Conservation (phyloP, 2,888 invertebrate species). For the Caenorhabditis sinica region DNA sequence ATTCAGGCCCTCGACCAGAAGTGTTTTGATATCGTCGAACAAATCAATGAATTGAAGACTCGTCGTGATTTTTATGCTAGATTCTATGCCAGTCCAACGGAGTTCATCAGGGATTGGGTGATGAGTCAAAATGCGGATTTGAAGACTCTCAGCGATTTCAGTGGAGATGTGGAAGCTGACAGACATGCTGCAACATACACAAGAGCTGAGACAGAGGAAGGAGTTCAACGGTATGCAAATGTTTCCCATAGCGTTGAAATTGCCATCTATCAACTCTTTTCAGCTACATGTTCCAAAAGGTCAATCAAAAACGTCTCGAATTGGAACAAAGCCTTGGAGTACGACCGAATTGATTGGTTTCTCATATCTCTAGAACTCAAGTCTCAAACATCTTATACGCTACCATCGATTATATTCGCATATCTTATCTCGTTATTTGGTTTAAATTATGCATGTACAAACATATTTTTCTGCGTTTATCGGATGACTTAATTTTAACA, state of each 20-base stretch:
- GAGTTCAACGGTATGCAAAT: constrained; percentile 83
- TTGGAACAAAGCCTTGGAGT: constrained; percentile 94
- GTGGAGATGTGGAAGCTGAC: constrained; percentile 96
- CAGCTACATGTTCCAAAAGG: constrained; percentile 96
- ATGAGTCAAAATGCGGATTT: constrained; percentile 85
- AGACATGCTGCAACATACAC: constrained; percentile 92
- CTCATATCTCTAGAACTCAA: not conserved
- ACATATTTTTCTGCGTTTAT: not conserved
- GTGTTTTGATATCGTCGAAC: constrained; percentile 98
- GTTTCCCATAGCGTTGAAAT: not conserved
- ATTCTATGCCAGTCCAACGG: constrained; percentile 98
- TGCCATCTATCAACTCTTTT: not conserved
- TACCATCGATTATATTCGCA: not conserved
- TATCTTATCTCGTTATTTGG: not conserved
- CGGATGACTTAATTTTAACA: not conserved
- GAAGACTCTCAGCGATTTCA: constrained; percentile 92
- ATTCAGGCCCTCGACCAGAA: constrained; percentile 92
- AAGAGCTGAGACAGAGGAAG: constrained; percentile 95
- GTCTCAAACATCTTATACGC: not conserved
- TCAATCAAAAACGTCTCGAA: constrained; percentile 94
- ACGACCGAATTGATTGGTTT: constrained; percentile 84
- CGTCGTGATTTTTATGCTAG: constrained; percentile 98
- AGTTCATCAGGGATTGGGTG: constrained; percentile 98
- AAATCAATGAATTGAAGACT: constrained; percentile 97
- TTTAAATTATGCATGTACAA: constrained; percentile 8